phyloP scores from a whole-genome alignment of 2,888 invertebrate species.

The Alsophila aescularia region DNA sequence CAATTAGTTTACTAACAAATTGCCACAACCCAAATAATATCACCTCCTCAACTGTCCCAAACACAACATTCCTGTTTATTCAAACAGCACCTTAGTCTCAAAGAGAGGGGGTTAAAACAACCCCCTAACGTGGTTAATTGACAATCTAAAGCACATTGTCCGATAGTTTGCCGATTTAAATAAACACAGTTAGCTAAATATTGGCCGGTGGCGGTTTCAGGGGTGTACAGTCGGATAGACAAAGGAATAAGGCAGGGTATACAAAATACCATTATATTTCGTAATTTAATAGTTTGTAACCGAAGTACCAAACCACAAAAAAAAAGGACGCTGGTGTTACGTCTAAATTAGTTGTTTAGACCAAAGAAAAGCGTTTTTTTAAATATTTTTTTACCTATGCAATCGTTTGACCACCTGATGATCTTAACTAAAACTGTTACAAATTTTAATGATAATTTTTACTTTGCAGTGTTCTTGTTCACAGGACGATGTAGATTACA shows the following conservation, averaged over 20 bases:
- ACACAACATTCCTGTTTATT: slow-evolving; percentile 41
- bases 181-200: slow-evolving; percentile 62
- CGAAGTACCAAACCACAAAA: too few relatives aligned
- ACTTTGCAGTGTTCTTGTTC: too few relatives aligned
- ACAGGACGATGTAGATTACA: too few relatives aligned
- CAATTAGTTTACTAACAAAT: not conserved
- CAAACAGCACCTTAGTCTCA: slow-evolving; percentile 50
- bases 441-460: too few relatives aligned
- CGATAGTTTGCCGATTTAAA: slow-evolving; percentile 70
- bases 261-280: too few relatives aligned
- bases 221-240: slow-evolving; percentile 35
- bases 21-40: slow-evolving; percentile 18
- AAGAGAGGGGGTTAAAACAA: slow-evolving; percentile 10
- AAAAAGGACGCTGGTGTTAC: too few relatives aligned
- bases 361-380: too few relatives aligned
- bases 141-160: slow-evolving; percentile 64
- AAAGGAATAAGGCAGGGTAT: slow-evolving; percentile 13
- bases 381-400: too few relatives aligned
- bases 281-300: too few relatives aligned
- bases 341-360: too few relatives aligned
- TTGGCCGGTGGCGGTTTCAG: slow-evolving; percentile 36
- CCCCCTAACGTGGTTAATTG: slow-evolving; percentile 57
- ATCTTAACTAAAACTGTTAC: too few relatives aligned
- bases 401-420: too few relatives aligned
- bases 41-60: slow-evolving; percentile 29